phyloP scores from a whole-genome alignment of 2,797 vertebrate genomes.

The Zenarchopterus dispar region DNA sequence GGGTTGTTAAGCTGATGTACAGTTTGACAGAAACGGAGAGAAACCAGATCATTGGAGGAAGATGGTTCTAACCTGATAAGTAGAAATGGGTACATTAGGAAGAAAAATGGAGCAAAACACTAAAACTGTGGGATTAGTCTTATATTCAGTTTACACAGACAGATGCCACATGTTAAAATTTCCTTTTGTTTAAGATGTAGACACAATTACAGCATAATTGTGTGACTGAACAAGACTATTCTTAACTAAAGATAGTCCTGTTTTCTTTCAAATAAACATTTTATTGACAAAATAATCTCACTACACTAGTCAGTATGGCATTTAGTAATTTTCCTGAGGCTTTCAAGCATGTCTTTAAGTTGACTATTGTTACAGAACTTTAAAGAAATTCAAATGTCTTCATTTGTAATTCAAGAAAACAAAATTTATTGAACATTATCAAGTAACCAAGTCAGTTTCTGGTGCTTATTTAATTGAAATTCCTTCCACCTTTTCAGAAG shows the following conservation, averaged over 20 bases:
- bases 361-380: neutral
- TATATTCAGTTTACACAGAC: conserved; percentile 62
- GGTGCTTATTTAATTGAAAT: neutral
- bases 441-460: neutral
- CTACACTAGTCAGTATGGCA: neutral
- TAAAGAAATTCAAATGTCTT: neutral
- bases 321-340: neutral
- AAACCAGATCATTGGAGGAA: conserved; percentile 94
- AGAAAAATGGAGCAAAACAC: conserved; percentile 74
- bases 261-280: neutral
- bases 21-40: conserved; percentile 93
- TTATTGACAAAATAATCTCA: conserved; percentile 14
- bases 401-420: neutral
- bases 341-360: neutral
- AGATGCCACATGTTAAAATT: conserved; percentile 64
- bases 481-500: neutral
- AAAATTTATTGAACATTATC: neutral
- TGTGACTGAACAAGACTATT: conserved; percentile 9
- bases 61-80: conserved; percentile 96
- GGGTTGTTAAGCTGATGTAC: conserved; percentile 93
- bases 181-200: conserved; percentile 35
- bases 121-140: conserved; percentile 76
- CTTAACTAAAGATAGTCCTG: neutral
- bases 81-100: conserved; percentile 87
- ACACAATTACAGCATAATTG: conserved; percentile 13